Evolutionary conservation across 2,797 vertebrate genomes (phyloP).

Genomic region (Sciurus vulgaris): DNA sequence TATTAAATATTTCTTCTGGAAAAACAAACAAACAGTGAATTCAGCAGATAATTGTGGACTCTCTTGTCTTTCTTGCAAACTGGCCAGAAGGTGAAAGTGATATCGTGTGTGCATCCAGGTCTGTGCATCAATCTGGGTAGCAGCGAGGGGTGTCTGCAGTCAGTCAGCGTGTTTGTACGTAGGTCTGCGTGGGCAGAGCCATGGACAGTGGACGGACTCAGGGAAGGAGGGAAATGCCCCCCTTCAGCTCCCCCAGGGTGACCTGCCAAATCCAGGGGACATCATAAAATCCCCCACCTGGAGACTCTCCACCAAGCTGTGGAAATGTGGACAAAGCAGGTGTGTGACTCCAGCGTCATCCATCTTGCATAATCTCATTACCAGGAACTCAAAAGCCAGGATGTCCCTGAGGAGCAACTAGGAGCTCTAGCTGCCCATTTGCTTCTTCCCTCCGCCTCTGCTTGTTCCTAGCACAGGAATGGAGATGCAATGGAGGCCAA

Average conservation of each 20-base stretch:
- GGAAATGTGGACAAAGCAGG: no score
- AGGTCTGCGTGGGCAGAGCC: no score
- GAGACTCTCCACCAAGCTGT: no score
- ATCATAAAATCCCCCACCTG: rapidly evolving
- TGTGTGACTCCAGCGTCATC: no score
- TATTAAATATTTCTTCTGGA: background rate
- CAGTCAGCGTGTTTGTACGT: rapidly evolving
- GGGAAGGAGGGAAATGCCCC: background rate
- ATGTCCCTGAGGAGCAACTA: background rate
- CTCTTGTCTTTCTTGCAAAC: background rate
- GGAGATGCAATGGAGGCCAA: rapidly evolving
- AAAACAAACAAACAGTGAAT: background rate
- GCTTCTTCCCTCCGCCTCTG: no score
- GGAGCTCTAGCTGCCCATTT: no score
- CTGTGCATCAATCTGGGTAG: background rate
- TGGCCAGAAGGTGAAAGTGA: no score
- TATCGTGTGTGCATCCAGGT: background rate
- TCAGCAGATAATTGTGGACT: background rate
- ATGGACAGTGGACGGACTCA: no score
- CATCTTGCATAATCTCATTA: background rate
- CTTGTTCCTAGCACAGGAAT: background rate
- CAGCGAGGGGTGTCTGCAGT: background rate
- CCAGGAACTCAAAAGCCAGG: background rate
- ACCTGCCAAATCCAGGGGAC: no score
- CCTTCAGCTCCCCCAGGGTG: background rate